phyloP scores from a whole-genome alignment of 2,888 invertebrate species.

The Acleris holmiana region DNA sequence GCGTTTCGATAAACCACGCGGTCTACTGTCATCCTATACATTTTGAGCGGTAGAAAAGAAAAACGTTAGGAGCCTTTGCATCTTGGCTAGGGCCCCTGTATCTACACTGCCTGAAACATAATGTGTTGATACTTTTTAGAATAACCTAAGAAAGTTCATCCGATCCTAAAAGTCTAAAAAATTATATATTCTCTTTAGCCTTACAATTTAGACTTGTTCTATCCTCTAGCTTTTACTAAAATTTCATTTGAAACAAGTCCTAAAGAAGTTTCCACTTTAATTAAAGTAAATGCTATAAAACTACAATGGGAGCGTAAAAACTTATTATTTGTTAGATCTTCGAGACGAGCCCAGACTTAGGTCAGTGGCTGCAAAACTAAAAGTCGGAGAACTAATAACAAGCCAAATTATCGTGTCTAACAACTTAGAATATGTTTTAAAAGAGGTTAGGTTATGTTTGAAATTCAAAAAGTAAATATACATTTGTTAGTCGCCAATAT shows the following conservation, averaged over 20 bases:
- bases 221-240: background rate
- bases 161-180: too few relatives aligned
- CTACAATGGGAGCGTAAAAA: background rate
- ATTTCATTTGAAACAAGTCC: background rate
- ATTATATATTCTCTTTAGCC: too few relatives aligned
- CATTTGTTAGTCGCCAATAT: too few relatives aligned
- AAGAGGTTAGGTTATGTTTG: background rate
- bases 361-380: conserved; percentile 15
- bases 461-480: background rate
- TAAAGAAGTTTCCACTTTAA: background rate
- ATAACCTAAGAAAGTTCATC: too few relatives aligned
- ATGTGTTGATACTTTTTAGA: too few relatives aligned
- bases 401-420: conserved; percentile 21
- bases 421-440: conserved; percentile 16
- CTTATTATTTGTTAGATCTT: background rate
- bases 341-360: background rate
- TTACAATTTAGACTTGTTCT: too few relatives aligned
- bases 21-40: too few relatives aligned
- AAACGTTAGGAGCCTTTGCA: too few relatives aligned
- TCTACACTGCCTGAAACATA: too few relatives aligned
- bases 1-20: too few relatives aligned
- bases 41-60: too few relatives aligned
- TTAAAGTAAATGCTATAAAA: background rate
- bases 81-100: too few relatives aligned
- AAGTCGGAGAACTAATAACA: conserved; percentile 24